Conservation (phyloP, 2,888 invertebrate species). For the Tortricodes alternella region DNA sequence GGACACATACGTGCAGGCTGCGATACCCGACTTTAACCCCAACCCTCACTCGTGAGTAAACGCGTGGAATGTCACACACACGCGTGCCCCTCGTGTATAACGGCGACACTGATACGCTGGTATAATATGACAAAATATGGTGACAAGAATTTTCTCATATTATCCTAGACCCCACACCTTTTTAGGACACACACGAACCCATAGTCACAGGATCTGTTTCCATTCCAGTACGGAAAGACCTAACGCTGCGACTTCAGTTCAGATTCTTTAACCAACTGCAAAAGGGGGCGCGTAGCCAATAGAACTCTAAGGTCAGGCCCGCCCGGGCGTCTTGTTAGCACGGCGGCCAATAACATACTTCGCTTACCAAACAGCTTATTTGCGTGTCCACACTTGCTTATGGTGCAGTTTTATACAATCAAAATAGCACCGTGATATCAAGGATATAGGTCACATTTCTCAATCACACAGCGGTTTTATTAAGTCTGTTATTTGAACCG, state of each 20-base stretch:
- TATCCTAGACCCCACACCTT: slow-evolving; percentile 38
- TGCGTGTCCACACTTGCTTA: slow-evolving; percentile 63
- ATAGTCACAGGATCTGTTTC: slow-evolving; percentile 75
- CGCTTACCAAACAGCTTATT: slow-evolving; percentile 71
- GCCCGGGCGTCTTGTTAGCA: slow-evolving; percentile 65
- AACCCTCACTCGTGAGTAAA: slow-evolving; percentile 81
- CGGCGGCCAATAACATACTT: slow-evolving; percentile 72
- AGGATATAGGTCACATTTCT: neutral
- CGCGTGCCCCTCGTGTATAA: slow-evolving; percentile 50
- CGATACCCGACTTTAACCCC: slow-evolving; percentile 68
- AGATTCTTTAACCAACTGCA: slow-evolving; percentile 96
- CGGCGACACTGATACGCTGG: neutral
- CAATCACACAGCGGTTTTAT: neutral
- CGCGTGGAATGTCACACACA: slow-evolving; percentile 50
- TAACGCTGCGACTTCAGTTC: slow-evolving; percentile 97
- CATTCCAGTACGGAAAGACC: slow-evolving; percentile 96
- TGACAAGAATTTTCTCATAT: neutral
- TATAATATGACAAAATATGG: neutral
- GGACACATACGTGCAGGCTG: slow-evolving; percentile 58
- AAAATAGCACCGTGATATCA: neutral
- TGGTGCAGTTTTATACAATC: slow-evolving; percentile 64
- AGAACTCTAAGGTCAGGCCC: slow-evolving; percentile 75
- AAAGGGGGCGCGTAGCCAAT: slow-evolving; percentile 94
- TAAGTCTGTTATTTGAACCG: neutral
- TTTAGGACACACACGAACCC: slow-evolving; percentile 39